Evolutionary conservation across 2,888 invertebrate genomes (phyloP), one percentile per base, ranked within the genome.

Genomic region (Hetaerina titia): DNA sequence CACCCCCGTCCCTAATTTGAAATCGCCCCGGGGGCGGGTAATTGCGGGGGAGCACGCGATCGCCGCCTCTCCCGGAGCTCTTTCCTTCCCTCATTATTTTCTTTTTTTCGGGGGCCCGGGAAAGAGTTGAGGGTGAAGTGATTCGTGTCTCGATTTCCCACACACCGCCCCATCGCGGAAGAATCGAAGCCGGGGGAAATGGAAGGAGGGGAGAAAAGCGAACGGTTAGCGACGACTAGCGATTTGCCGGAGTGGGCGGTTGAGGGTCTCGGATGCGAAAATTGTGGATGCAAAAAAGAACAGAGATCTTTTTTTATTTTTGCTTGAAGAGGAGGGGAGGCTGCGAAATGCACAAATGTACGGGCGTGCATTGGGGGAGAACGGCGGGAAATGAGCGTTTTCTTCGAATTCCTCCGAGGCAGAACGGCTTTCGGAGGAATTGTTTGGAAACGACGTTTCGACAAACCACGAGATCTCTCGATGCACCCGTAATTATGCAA

Each of bases 1-100:
- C 92, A 92, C 92, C 13, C 57, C 69, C 92, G 92, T 92, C 69
- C 92, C 92, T 92, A 92, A 92, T 92, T 92, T 64, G 92, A 92
- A 92, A 92, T 45, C 90, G 64, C 45, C 90, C 64, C 90, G 90
- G 4, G 56, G 69, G 92, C 90, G 45, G 64, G 92, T 92, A 92
- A 92, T 92, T 92, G 92, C 45, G 22, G 92, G 69, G 92, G 19
- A 56, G 92, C 92, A 92, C 92, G 92, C 92, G 92, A 92, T 69
- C 56, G 92, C 56, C 90, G 57, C 15, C 58, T 57, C 60, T 22
- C 22, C 15, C 69, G 92, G 69, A 56, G 56, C 69, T 57, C 56
- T 69, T 60, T 8, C 45, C 63, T 15, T 31, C 81, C 81, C 13
- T 17, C 74, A 8, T 74, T 13, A 8, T 81, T 22, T 81, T 81